A percentile compares a stretch with the other conserved stretches of the same genome.
Evolutionary conservation across 2,888 invertebrate genomes (phyloP).

Genomic region (Idaea dimidiata): DNA sequence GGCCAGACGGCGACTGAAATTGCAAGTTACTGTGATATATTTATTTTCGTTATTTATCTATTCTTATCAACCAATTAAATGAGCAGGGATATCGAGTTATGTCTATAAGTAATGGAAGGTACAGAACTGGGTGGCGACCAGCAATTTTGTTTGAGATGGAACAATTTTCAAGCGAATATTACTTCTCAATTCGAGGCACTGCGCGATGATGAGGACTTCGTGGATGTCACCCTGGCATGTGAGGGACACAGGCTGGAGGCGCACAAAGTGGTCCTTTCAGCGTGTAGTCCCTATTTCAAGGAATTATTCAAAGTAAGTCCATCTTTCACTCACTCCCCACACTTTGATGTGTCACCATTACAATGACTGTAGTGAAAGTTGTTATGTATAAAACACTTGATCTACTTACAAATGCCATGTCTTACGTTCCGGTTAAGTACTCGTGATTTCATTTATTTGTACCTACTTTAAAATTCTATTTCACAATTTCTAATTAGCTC

Average conservation of each 20-base stretch:
- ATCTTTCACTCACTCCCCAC: conserved; percentile 80
- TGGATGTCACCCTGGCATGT: conserved; percentile 93
- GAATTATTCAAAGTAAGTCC: conserved; percentile 90
- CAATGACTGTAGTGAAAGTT: conserved; percentile 81
- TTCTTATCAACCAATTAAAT: conserved; percentile 81
- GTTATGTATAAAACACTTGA: conserved; percentile 81
- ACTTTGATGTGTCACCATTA: conserved; percentile 81
- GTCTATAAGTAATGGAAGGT: conserved; percentile 82
- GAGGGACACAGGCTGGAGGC: conserved; percentile 91
- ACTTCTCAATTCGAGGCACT: conserved; percentile 92
- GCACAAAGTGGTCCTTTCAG: conserved; percentile 92
- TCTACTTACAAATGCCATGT: conserved; percentile 82
- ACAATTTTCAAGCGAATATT: conserved; percentile 93
- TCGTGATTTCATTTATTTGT: conserved; percentile 80
- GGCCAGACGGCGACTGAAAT: conserved; percentile 82
- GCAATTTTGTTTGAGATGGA: conserved; percentile 94
- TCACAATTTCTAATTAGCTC: conserved; percentile 79
- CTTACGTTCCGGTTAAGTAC: conserved; percentile 81
- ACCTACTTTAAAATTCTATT: conserved; percentile 77
- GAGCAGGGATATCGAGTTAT: conserved; percentile 81
- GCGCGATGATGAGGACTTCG: conserved; percentile 92
- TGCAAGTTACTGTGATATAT: conserved; percentile 81
- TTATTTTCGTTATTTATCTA: conserved; percentile 79
- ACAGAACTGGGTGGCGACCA: conserved; percentile 86
- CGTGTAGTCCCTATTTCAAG: conserved; percentile 94